Conservation (phyloP, 2,888 invertebrate species). For the Torymus texanus region DNA sequence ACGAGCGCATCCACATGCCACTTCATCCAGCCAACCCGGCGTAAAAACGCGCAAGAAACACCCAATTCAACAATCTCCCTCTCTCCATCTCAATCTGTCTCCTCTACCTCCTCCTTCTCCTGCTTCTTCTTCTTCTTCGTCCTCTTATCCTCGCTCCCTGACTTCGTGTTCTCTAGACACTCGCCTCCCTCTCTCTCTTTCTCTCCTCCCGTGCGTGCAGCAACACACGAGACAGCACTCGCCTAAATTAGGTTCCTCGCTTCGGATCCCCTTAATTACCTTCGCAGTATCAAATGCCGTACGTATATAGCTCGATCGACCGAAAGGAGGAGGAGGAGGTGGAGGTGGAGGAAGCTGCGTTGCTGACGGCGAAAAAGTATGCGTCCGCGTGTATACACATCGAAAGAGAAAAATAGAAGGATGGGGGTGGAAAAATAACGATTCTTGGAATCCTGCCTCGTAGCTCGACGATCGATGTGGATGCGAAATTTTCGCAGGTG, state of each 20-base stretch:
- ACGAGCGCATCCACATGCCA: neutral
- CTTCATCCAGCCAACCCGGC: neutral
- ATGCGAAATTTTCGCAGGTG: too few relatives aligned
- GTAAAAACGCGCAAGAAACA: slow-evolving; percentile 10
- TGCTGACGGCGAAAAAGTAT: too few relatives aligned
- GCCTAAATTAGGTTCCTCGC: slow-evolving; percentile 25
- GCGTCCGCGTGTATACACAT: too few relatives aligned
- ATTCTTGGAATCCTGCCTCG: too few relatives aligned
- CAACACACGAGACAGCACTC: slow-evolving; percentile 10
- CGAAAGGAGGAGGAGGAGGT: too few relatives aligned
- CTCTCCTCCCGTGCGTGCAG: neutral
- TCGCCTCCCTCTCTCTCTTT: neutral
- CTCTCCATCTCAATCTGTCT: slow-evolving; percentile 10
- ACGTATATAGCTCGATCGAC: too few relatives aligned
- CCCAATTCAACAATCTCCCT: slow-evolving; percentile 22
- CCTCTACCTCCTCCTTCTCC: neutral
- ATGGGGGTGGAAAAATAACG: too few relatives aligned
- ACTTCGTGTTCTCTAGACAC: neutral
- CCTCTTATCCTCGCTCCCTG: slow-evolving; percentile 9
- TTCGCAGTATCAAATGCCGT: too few relatives aligned
- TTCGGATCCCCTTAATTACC: slow-evolving; percentile 57
- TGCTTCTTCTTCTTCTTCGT: neutral
- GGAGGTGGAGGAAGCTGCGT: too few relatives aligned
- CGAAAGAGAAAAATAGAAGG: too few relatives aligned
- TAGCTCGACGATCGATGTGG: too few relatives aligned